Base-by-base conservation (phyloP, 2,797 vertebrate species). In the Hypotaenidia philippensis region DNA sequence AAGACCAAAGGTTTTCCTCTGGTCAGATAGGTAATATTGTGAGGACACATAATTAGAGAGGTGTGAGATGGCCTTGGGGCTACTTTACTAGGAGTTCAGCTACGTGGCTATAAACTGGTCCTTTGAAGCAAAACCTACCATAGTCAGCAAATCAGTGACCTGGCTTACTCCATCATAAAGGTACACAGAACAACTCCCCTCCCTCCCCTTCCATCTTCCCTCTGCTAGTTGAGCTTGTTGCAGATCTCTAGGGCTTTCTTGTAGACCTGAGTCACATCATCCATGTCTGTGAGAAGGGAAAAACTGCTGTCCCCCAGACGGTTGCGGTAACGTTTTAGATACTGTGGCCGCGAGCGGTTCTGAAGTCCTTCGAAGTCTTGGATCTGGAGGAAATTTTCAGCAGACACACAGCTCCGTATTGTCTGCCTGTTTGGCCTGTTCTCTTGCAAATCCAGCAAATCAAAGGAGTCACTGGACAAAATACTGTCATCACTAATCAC, bases 231-330 rank as follows among this genome's bases (percentile, higher is more conserved):
- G 97, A 99, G 98, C 91, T 99, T 99, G 98, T 98, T 99, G 98
- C 99, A 99, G 97, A 99, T 99, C 98, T 99, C 99, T 97, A 99
- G 98, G 97, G 99, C 99, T 98, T 99, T 99, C 98, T 99, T 99
- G 97, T 99, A 99, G 98, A 99, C 99, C 99, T 99, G 99, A 99
- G 99, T 99, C 98, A 99, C 99, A 76, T 99, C 99, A 95, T 99
- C 99, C 98, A 99, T 99, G 97, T 99, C 99, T 87, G 99, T 98
- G 94, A 99, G 98, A 97, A 99, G 98, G 95, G 99, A 99, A 98
- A 99, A 99, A 98, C 99, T 99, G 97, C 99, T 99, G 98, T 99
- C 99, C 80, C 98, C 98, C 32, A 99, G 98, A 70, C 99, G 99
- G 95, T 98, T 98, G 49, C 99, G 98, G 93, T 98, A 98, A 94